phyloP scores from a whole-genome alignment of 2,888 invertebrate genomes.

The Cephalotes varians region DNA sequence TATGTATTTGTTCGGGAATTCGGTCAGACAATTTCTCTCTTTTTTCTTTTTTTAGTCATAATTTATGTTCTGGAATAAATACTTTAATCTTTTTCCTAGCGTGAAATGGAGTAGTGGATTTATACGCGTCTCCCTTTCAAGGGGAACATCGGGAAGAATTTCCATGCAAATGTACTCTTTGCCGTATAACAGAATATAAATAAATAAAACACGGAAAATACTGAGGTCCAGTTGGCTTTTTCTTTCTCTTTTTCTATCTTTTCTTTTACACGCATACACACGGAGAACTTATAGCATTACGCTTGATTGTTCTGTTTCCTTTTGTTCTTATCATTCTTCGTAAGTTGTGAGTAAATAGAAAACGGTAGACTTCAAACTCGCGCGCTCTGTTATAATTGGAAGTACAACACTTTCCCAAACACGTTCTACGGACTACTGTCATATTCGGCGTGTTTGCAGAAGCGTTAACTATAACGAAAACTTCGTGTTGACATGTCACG shows the following conservation, averaged over 20 bases:
- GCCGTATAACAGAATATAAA: conserved; percentile 63
- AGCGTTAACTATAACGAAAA: conserved; percentile 24
- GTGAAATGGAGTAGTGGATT: conserved; percentile 67
- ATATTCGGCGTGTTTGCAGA: conserved; percentile 28
- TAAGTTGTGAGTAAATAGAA: conserved; percentile 48
- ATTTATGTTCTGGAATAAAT: conserved; percentile 66
- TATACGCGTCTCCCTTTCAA: conserved; percentile 66
- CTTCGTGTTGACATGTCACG: conserved; percentile 20
- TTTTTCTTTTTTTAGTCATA: conserved; percentile 47
- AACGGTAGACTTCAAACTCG: conserved; percentile 28
- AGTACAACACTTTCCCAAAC: conserved; percentile 45
- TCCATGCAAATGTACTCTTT: conserved; percentile 73
- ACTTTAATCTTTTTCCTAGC: conserved; percentile 69
- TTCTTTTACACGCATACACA: neutral
- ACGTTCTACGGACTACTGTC: neutral
- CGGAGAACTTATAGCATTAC: conserved; percentile 37
- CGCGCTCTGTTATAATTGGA: conserved; percentile 35
- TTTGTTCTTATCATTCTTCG: conserved; percentile 22
- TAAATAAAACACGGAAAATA: conserved; percentile 64
- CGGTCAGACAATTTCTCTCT: conserved; percentile 8
- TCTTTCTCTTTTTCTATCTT: neutral
- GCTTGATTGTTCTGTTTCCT: conserved; percentile 2
- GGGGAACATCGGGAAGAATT: conserved; percentile 64
- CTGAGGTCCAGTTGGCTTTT: conserved; percentile 46
- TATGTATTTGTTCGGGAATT: conserved; percentile 54